Evolutionary conservation across 2,888 invertebrate genomes (phyloP).

Genomic region (Erebia palarica): DNA sequence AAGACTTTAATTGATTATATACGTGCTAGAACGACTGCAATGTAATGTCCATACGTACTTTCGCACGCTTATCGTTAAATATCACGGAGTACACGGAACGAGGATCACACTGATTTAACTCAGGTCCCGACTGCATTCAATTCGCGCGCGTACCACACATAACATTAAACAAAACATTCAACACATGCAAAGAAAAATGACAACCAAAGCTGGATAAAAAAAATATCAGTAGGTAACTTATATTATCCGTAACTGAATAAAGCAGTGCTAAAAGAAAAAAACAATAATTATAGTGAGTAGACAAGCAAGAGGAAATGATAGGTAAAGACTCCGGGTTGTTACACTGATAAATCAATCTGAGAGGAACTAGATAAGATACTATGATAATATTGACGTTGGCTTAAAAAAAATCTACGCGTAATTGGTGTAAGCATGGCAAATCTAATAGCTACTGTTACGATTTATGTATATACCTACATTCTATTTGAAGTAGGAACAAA

Average conservation of each 20-base stretch:
- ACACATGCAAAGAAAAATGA: conserved; percentile 23
- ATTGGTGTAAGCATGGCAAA: background rate
- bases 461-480: conserved; percentile 7
- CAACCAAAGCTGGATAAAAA: conserved; percentile 4
- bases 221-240: conserved; percentile 22
- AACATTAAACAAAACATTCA: too few relatives aligned
- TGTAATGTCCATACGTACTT: background rate
- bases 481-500: conserved; percentile 38
- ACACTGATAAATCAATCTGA: conserved; percentile 9
- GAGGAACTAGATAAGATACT: background rate
- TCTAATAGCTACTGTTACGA: background rate
- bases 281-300: background rate
- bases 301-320: background rate
- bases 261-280: conserved; percentile 19
- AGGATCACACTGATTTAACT: too few relatives aligned
- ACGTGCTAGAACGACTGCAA: background rate
- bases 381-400: background rate
- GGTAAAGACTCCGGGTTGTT: background rate
- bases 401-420: background rate
- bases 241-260: conserved; percentile 33
- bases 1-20: background rate
- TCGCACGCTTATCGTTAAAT: too few relatives aligned
- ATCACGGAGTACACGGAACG: too few relatives aligned
- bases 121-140: too few relatives aligned
- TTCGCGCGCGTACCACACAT: too few relatives aligned